Percentiles rank a stretch among this genome's conserved stretches.
These are phyloP conservation scores for Melanogrammus aeglefinus DNA, from an alignment of 2,797 vertebrate species.

Conservation along the genomic window DNA sequence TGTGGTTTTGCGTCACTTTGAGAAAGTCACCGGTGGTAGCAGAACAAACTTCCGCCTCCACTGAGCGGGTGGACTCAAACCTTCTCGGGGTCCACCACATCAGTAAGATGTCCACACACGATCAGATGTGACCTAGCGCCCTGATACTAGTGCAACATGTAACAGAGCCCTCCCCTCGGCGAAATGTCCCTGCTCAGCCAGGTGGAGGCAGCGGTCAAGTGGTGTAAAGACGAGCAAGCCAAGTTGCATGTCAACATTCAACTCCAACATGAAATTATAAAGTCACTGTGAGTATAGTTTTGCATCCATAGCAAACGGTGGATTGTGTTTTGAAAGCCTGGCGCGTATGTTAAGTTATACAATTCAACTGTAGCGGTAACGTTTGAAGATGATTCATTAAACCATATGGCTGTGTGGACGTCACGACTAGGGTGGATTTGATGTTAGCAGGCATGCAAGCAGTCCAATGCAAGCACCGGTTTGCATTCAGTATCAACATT, in stretches of 20 bases:
- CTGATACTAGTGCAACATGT: no score
- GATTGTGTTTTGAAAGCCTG: neutral
- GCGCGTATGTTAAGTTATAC: neutral
- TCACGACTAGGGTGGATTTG: neutral
- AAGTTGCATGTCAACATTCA: constrained; percentile 53
- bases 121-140: no score
- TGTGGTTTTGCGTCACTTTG: neutral
- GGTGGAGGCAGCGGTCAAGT: constrained; percentile 52
- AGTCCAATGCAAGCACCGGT: neutral
- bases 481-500: neutral
- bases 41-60: neutral
- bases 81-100: no score
- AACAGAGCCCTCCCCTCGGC: no score
- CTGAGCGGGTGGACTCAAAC: neutral
- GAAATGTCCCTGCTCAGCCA: constrained; percentile 29
- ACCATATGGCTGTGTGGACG: neutral
- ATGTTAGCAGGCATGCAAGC: neutral
- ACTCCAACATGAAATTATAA: constrained; percentile 56
- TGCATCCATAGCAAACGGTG: neutral
- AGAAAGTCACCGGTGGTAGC: neutral
- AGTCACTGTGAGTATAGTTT: constrained; percentile 61
- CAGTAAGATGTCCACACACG: no score
- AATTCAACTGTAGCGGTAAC: neutral
- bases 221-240: constrained; percentile 63
- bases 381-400: neutral